Evolutionary conservation across 1,140 invertebrate species (phyloP).

Genomic region (Drosophila ironensis): DNA sequence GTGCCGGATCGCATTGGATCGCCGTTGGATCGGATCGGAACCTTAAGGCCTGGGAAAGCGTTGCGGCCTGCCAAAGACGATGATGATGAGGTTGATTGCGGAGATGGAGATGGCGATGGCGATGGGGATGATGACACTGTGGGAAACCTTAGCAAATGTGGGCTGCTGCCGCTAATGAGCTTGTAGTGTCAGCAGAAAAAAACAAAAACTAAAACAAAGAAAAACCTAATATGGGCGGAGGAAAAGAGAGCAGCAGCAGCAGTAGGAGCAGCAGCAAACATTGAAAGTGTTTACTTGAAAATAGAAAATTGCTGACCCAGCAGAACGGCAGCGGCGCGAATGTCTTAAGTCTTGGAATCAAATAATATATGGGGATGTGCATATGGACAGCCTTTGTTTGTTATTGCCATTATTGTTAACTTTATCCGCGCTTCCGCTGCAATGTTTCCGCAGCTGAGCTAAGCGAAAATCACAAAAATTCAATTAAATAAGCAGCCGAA

Average conservation of each 20-base stretch:
- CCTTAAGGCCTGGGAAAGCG: constrained; percentile 67
- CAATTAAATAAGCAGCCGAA: constrained; percentile 30
- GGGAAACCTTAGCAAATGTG: constrained; percentile 75
- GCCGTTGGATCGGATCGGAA: constrained; percentile 17
- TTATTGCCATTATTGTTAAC: constrained; percentile 8
- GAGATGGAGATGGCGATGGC: background rate
- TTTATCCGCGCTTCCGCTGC: constrained; percentile 40
- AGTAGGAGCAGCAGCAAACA: constrained; percentile 1
- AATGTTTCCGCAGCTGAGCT: constrained; percentile 39
- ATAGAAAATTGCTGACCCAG: constrained; percentile 42
- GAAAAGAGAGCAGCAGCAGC: background rate
- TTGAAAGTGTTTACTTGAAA: constrained; percentile 21
- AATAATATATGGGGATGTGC: constrained; percentile 9
- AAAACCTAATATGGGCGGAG: constrained; percentile 4
- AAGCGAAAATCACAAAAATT: constrained; percentile 20
- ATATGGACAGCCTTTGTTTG: background rate
- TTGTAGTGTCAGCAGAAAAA: constrained; percentile 63
- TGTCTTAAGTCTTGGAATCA: constrained; percentile 21
- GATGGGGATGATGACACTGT: constrained; percentile 67
- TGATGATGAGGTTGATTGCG: constrained; percentile 3
- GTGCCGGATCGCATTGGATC: constrained; percentile 26
- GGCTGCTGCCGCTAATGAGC: constrained; percentile 69
- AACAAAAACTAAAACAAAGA: constrained; percentile 4
- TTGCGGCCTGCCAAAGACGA: constrained; percentile 38
- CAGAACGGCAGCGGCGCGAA: constrained; percentile 13